Conservation (phyloP, 2,888 invertebrate species). For the Lamellibrachia satsuma region DNA sequence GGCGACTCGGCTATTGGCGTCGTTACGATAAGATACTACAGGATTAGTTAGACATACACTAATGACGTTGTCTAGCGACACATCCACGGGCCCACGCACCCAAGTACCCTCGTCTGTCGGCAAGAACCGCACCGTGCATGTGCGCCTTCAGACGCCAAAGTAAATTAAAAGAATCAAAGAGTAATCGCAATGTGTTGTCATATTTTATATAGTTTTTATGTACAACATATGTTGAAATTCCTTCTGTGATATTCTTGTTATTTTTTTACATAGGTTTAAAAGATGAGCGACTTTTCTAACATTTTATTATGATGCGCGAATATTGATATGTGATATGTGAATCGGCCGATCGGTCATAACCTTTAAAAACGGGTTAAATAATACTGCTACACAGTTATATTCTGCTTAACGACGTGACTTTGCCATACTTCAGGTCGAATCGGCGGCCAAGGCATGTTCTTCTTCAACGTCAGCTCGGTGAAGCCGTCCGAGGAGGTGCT, state of each 20-base stretch:
- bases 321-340: too few species aligned
- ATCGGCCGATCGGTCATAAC: too few species aligned
- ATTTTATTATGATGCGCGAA: too few species aligned
- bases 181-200: too few species aligned
- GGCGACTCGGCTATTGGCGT: background rate
- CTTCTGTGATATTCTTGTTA: too few species aligned
- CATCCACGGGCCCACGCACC: background rate
- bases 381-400: background rate
- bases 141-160: background rate
- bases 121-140: background rate
- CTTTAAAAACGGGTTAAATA: too few species aligned
- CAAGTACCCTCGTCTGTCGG: background rate
- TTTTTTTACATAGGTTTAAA: too few species aligned
- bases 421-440: slow-evolving; percentile 50
- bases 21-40: background rate
- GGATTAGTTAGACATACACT: background rate
- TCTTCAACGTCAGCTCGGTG: slow-evolving; percentile 65
- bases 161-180: too few species aligned
- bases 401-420: background rate
- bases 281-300: too few species aligned
- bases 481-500: slow-evolving; percentile 58
- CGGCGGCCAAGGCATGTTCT: slow-evolving; percentile 63
- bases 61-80: background rate
- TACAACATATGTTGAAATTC: too few species aligned
- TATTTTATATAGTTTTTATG: too few species aligned